A percentile compares a stretch with the other conserved stretches of the same genome.
Evolutionary conservation across 2,113 vertebrate genomes (phyloP).

Genomic region (Siphamia tubifer): DNA sequence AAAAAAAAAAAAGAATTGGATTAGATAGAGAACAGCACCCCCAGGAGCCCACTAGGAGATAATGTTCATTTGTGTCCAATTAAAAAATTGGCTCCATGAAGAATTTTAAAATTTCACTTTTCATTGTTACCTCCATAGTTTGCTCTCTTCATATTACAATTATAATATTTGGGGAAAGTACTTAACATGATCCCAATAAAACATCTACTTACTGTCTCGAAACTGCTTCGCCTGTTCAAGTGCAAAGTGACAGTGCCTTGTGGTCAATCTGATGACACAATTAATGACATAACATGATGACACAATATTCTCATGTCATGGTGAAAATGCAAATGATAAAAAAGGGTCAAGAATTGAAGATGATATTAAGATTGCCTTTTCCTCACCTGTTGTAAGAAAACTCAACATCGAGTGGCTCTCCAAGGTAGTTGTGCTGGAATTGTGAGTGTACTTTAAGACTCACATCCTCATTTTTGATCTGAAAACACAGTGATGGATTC

Average conservation of each 20-base stretch:
- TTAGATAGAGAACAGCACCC: not conserved
- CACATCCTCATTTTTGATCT: conserved; percentile 88
- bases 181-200: not conserved
- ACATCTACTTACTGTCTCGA: conserved; percentile 77
- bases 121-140: no score
- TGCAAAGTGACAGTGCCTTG: conserved; percentile 88
- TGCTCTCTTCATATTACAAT: no score
- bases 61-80: not conserved
- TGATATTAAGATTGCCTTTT: not conserved
- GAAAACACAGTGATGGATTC: not conserved
- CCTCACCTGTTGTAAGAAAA: conserved; percentile 88
- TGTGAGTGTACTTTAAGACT: conserved; percentile 84
- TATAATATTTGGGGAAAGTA: not conserved
- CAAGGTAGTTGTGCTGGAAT: conserved; percentile 85
- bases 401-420: conserved; percentile 91
- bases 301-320: not conserved
- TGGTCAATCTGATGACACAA: conserved; percentile 78
- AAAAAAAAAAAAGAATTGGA: not conserved
- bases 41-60: not conserved
- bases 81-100: no score
- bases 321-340: not conserved
- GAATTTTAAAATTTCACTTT: no score
- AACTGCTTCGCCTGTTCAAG: conserved; percentile 84
- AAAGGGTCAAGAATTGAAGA: not conserved
- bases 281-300: no score